Base-by-base conservation (phyloP, 2,888 invertebrate genomes). In the Argynnis bischoffii region DNA sequence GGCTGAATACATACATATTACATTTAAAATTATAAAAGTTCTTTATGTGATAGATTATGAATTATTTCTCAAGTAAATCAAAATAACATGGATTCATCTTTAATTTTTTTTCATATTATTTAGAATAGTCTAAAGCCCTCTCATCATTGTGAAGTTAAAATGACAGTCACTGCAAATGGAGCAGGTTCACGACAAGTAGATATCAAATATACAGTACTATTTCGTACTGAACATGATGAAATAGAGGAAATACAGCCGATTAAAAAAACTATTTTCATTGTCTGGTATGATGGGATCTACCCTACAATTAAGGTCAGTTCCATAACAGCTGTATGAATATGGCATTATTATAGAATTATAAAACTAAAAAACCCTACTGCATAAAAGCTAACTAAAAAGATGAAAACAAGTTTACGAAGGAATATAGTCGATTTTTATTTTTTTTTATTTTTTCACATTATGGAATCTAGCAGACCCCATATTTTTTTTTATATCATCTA, bases 221-320 rank as follows among this genome's bases (percentile, higher is more conserved):
- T 79, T 70, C 85, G 89, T 6, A 88, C 87, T 2, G 90, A 90
- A 70, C 79, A 77, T 51, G 88, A 86, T 11, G 89, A 88, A 65
- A 75, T 91, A 3, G 84, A 85, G 67, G 90, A 92, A 73, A 87
- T 90, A 74, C 88, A 89, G 66, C 90, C 91, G 0, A 76, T 87
- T 2, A 76, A 55, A n/a, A 89, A 85, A 70, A 85, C 79, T 0
- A 88, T 92, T 69, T 87, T 87, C 70, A 83, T 71, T n/a, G 71
- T 92, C 63, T 92, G 90, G 90, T 92, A 91, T 65, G 91, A 92
- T 67, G 92, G 91, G 5, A 90, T 92, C 72, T 92, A 90, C 74
- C 92, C 92, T 35, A 91, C 85, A 3, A 77, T 90, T 3, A 87
- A 90, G 88, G 92, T 90, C 67, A 59, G 57, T 41, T 41, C 35